Percentiles rank a stretch among this genome's conserved stretches.
Conservation (phyloP, 2,888 invertebrate species). For the Cataglyphis altisquamis region DNA sequence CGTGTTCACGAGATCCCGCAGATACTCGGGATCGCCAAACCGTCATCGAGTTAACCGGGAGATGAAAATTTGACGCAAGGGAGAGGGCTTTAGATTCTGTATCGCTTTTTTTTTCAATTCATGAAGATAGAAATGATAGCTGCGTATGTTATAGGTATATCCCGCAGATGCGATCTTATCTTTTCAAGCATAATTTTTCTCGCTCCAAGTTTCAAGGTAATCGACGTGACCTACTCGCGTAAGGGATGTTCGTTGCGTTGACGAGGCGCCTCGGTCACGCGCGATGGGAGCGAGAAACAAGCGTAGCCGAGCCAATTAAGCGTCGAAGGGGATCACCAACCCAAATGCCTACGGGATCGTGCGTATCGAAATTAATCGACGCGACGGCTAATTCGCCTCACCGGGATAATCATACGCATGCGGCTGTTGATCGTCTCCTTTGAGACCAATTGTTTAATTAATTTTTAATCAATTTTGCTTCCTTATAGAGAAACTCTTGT, state of each 20-base stretch:
- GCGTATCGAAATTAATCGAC: conserved; percentile 72
- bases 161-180: background rate
- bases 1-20: conserved; percentile 57
- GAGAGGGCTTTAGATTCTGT: background rate
- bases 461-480: too few species aligned
- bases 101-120: background rate
- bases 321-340: conserved; percentile 58
- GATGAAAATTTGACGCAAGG: background rate
- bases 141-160: background rate
- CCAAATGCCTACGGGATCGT: conserved; percentile 53
- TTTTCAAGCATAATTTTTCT: background rate
- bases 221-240: background rate
- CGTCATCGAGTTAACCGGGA: background rate
- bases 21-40: conserved; percentile 25
- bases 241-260: conserved; percentile 34
- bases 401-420: conserved; percentile 13
- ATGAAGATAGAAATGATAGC: background rate
- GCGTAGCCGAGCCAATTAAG: conserved; percentile 70
- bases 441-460: too few species aligned
- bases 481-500: too few species aligned
- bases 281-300: conserved; percentile 68
- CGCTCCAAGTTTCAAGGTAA: too few species aligned
- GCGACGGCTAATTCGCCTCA: conserved; percentile 62
- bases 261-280: conserved; percentile 68
- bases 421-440: background rate